phyloP scores from a whole-genome alignment of 2,113 vertebrate genomes.

The Trogon surrucura region DNA sequence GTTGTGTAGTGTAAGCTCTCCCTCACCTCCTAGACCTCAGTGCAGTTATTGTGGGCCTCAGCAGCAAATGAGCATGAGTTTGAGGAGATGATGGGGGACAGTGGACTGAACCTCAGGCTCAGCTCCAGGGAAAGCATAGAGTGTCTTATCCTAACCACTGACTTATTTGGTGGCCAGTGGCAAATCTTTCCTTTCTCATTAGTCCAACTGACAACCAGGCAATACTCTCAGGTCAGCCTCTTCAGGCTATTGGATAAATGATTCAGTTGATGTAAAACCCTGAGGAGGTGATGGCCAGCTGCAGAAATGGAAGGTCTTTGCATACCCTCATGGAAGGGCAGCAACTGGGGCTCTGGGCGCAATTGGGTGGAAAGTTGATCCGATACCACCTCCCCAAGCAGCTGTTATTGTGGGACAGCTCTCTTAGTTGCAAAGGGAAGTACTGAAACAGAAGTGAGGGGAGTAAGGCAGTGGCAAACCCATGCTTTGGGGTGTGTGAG shows the following conservation, averaged over 20 bases:
- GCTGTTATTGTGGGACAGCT: background rate
- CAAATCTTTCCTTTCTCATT: background rate
- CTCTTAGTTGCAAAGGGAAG: background rate
- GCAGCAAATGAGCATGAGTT: background rate
- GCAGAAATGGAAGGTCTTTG: background rate
- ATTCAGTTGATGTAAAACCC: background rate
- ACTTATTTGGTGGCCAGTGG: background rate
- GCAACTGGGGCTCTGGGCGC: background rate
- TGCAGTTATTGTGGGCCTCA: background rate
- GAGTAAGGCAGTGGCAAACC: background rate
- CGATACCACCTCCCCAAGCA: background rate
- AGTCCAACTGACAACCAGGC: background rate
- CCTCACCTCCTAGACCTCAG: background rate
- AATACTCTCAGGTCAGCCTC: background rate
- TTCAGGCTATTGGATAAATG: background rate
- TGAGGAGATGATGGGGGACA: background rate
- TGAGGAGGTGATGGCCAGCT: background rate
- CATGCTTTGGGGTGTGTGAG: background rate
- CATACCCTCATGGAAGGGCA: background rate
- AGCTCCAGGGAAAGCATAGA: background rate
- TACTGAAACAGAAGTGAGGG: background rate
- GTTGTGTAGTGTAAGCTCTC: background rate
- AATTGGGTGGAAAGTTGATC: background rate
- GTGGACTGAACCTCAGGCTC: background rate
- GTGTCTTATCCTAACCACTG: background rate